Percentiles rank a stretch among this genome's conserved stretches.
Evolutionary conservation across 2,888 invertebrate genomes (phyloP).

Genomic region (Drosophila subsilvestris): DNA sequence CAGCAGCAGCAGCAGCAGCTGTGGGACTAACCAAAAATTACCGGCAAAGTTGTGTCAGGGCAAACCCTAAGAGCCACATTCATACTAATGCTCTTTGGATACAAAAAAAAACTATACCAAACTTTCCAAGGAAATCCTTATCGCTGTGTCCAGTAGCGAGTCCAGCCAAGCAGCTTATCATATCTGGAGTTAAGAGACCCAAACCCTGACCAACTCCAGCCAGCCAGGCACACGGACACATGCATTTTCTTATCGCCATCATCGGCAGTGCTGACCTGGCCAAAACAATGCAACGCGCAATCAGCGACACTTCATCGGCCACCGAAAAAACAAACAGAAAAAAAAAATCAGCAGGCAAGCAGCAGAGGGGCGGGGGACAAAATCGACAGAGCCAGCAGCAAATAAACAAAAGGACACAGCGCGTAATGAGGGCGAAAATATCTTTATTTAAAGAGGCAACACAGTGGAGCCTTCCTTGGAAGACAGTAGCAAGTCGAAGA

Average conservation of each 20-base stretch:
- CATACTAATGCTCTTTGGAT: constrained; percentile 13
- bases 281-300: constrained; percentile 82
- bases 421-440: constrained; percentile 81
- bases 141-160: constrained; percentile 20
- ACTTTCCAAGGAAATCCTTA: constrained; percentile 53
- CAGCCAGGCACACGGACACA: constrained; percentile 44
- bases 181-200: constrained; percentile 52
- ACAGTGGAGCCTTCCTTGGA: constrained; percentile 59
- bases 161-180: constrained; percentile 48
- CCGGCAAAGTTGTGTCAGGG: background rate
- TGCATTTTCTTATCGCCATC: constrained; percentile 68
- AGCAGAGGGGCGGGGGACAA: background rate
- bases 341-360: background rate
- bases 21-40: constrained; percentile 3
- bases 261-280: constrained; percentile 51
- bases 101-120: constrained; percentile 16
- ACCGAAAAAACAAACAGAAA: constrained; percentile 30
- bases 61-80: background rate
- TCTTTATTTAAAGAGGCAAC: constrained; percentile 68
- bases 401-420: constrained; percentile 74
- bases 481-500: constrained; percentile 30
- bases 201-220: constrained; percentile 39
- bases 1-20: too few relatives aligned
- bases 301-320: constrained; percentile 82
- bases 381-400: constrained; percentile 33